Percentiles rank a stretch among this genome's conserved stretches.
Conservation (phyloP, 2,797 vertebrate species). For the Heterohyrax brucei region DNA sequence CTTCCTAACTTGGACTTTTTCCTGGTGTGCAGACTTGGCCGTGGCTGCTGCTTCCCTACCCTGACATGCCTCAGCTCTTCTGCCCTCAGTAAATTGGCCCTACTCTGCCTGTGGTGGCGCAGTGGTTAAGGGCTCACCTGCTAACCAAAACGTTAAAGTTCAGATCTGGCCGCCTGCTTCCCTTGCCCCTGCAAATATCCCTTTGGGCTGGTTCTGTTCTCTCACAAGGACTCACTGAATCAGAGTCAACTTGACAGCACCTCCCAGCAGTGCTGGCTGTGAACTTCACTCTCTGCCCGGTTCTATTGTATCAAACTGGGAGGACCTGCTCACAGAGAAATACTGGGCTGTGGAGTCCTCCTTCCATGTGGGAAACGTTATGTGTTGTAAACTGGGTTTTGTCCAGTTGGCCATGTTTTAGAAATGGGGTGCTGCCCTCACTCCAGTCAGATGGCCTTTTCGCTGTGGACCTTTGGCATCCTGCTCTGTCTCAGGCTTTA, state of each 20-base stretch:
- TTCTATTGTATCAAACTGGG: neutral
- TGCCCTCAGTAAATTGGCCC: neutral
- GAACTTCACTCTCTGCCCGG: neutral
- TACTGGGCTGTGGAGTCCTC: neutral
- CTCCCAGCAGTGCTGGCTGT: neutral
- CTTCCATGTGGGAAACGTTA: neutral
- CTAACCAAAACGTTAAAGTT: too few relatives aligned
- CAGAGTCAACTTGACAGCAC: neutral
- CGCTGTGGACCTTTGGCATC: neutral
- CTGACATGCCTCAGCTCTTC: neutral
- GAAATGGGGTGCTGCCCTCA: neutral
- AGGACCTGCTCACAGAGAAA: neutral
- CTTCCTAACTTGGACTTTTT: neutral
- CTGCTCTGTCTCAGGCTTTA: neutral
- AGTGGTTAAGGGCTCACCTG: neutral
- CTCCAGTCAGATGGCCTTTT: neutral
- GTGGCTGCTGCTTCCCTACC: accelerated
- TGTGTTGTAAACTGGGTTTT: neutral
- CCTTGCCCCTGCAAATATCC: neutral
- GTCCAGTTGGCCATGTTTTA: neutral
- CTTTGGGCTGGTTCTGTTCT: neutral
- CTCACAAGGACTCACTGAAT: neutral
- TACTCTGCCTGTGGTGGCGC: neutral
- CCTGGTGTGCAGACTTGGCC: accelerated
- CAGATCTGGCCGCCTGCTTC: neutral